Base-by-base conservation (phyloP, 2,113 vertebrate genomes). In the Aythya baeri region DNA sequence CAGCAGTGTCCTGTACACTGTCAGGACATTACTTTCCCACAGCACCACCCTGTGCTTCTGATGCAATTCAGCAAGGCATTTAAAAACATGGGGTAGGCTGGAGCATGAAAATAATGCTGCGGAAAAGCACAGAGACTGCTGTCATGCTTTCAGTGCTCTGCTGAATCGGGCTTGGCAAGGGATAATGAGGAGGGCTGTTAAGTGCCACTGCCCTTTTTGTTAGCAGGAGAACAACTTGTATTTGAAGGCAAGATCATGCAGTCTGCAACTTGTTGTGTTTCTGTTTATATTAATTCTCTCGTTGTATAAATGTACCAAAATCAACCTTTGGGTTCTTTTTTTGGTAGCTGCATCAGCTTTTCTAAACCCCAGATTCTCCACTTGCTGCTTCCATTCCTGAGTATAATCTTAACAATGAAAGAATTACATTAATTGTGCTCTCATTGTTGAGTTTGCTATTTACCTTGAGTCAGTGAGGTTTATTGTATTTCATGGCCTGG, bases 341-440 rank as follows among this genome's bases (percentile, higher is more conserved):
- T 88, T 81, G 68, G 83, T 70, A 66, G 52, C 90, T 91, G 86
- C 89, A 79, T 86, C 83, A 66, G 83, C 92, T 89, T 96, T 87
- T 90, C 54, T 91, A 88, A 96, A 97, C 96, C 97, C 97, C 97
- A 98, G 98, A 98, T 98, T 98, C 97, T 98, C 98, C 97, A 95
- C 98, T 98, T 97, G 97, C 97, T 97, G 96, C 97, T 98, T 96
- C 67, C 94, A 94, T 96, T 91, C 93, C 93, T 0, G 18, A 95
- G 90, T 96, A 50, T 90, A 91, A 97, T 82, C 96, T 96, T 94
- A 94, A 96, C 97, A 96, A 89, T 71, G 94, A 95, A 92, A 95
- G 86, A 85, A 94, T 92, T 93, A 96, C 93, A 32, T 89, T 96
- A 95, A 78, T 55, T 92, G 88, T 85, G 88, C 95, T 96, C 94